Evolutionary conservation across 2,113 vertebrate genomes (phyloP), one percentile per base, ranked within the genome.

Genomic region (Lampris incognitus): DNA sequence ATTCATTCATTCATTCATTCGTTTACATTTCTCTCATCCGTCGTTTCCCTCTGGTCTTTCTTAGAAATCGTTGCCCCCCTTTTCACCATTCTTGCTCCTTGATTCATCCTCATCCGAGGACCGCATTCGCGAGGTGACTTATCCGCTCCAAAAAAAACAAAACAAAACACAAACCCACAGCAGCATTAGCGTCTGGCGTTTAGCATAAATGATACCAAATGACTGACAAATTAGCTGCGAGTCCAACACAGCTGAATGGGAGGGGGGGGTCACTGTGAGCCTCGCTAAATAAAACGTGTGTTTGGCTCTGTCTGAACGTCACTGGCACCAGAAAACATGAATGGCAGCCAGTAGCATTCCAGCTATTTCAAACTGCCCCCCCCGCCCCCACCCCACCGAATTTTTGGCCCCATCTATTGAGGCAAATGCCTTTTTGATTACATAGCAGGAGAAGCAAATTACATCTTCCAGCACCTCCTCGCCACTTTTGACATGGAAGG

Each of bases 171-270:
- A 66, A 42, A 10, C 37, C 70, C 51, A 0, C 0, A 13, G 58
- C 6, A 36, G 55, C 40, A 60, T 24, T 50, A 60, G 63, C 58
- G 71, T 24, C 24, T 24, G 24, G 24, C 24, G 1, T 74, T 72
- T 62, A 55, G 68, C 7, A 3, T 50, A 61, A 85, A 79, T 56
- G 61, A 65, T 63, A 39, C 54, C 62, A 77, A 74, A 82, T 72
- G 41, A 72, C 48, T 36, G 1, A 9, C 46, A 71, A 76, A 67
- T 72, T 72, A 72, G 24, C 58, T 72, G 42, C 59, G 67, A 66
- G 86, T 74, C 76, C 4, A 3, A 76, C 49, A 62, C 13, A 39
- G 69, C 50, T 24, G 24, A 24, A 24, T 24, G 24, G 24, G 24
- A 24, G 24, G 24, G 24, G 24, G 24, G 24, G 24, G 24, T 24